Percentiles rank a stretch among this genome's conserved stretches.
Conservation (phyloP, 2,797 vertebrate genomes). For the Scleropages formosus region DNA sequence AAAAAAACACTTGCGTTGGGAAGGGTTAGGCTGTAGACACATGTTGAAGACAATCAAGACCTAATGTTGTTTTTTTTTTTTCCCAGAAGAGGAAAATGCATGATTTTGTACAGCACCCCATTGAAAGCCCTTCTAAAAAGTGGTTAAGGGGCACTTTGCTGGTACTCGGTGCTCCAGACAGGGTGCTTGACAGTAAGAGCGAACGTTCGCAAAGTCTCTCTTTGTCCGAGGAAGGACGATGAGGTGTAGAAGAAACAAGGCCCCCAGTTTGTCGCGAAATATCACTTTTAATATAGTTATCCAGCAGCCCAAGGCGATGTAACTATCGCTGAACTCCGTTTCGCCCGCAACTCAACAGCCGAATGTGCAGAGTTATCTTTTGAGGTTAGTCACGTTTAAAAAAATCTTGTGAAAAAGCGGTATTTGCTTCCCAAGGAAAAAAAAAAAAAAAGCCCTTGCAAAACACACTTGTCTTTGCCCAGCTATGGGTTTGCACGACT, state of each 20-base stretch:
- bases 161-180: no score
- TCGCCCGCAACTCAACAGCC: no score
- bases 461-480: not conserved
- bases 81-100: not conserved
- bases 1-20: not conserved
- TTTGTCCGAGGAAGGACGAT: no score
- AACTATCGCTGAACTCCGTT: no score
- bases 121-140: not conserved
- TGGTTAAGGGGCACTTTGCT: not conserved
- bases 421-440: no score
- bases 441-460: not conserved
- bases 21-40: not conserved
- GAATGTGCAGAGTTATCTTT: not conserved
- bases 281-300: no score
- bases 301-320: no score
- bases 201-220: no score
- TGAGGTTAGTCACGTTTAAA: not conserved
- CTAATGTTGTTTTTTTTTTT: no score
- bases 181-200: no score
- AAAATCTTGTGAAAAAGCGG: not conserved
- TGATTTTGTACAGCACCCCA: not conserved
- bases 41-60: not conserved
- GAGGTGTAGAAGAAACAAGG: no score
- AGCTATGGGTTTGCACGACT: not conserved
- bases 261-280: no score